Evolutionary conservation across 2,888 invertebrate species (phyloP), one percentile per base, ranked within the genome.

Genomic region (Phyllotreta cruciferae): DNA sequence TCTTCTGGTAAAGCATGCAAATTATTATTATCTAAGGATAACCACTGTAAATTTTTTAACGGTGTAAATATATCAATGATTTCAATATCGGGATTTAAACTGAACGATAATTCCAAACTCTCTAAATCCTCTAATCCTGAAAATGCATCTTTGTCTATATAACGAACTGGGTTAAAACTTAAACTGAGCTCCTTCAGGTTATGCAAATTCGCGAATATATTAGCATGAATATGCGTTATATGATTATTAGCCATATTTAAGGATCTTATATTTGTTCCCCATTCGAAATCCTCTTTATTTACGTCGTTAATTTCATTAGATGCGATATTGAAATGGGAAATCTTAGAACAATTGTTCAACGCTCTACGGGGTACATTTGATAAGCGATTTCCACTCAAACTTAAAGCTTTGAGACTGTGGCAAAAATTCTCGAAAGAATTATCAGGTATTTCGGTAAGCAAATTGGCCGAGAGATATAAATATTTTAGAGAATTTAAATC

Each of bases 1-100:
- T 89, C 86, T 44, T 89, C 84, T 58, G 88, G 87, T 10, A 94
- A 83, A 9, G 85, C 84, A 77, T 91, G 89, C 72, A 94, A 88
- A 77, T 93, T 92, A 76, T 95, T 95, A 81, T 94, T 93, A 80
- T 95, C 94, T 74, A 94, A 83, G 0, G 93, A 92, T 64, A 95
- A 82, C 91, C 93, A 94, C 75, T 90, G 88, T 6, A 95, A 83
- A 74, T 88, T 89, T 42, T 86, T 86, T 11, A 94, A 83, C 6
- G 90, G 90, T 67, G 87, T 87, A 44, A 94, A 86, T 9, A 91
- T 87, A n/a, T 41, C 38, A 69, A 90, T 89, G 69, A 90, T 87
- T 0, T 92, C 93, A 75, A 92, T 88, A 75, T 88, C 64, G 1
- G 64, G 57, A 47, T 64, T 56, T 54, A 64, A 58, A 37, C 58